Evolutionary conservation across 2,888 invertebrate genomes (phyloP), one percentile per base, ranked within the genome.

Genomic region (Tethea ocularis): DNA sequence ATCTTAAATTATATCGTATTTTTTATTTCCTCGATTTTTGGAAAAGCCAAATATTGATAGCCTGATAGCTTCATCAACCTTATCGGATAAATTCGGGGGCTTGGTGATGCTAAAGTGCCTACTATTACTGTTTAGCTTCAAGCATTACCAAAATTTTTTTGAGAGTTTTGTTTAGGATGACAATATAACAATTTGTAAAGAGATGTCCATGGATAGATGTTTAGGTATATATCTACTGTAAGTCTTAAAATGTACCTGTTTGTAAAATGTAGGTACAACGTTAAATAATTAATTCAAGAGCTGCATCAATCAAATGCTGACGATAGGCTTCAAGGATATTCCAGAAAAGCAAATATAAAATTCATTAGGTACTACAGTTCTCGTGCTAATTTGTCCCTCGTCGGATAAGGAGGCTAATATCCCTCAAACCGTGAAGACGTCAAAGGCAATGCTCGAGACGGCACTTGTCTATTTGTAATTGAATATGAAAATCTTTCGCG

Each of bases 381-480:
- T 82, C 73, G 58, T 69, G 80, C 83, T 86, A 86, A 84, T 85
- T 86, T 71, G 71, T 77, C 78, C 80, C 83, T 75, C 72, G 64
- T 72, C 72, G 74, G 69, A 68, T 67, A 74, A 83, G 80, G 82
- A 85, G 78, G 75, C 87, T 87, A 88, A 91, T 89, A 87, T 88
- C 85, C 79, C 83, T 86, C 82, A 83, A 85, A 80, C 83, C 85
- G 87, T 84, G 79, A 83, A 87, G 84, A 88, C 79, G 90, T 89
- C 90, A 90, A 91, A 90, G 89, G 82, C 77, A 75, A 82, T 80
- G 76, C 90, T 91, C 73, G 87, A 91, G 90, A 89, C 89, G 80
- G 63, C 82, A 88, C 91, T 92, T 88, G 89, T 91, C 88, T 91
- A 88, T 92, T 91, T 91, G 90, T 91, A 92, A 92, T 92, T 91